These are phyloP conservation scores for Ceratina japonica DNA, from an alignment of 1,140 invertebrate species.

Conservation along the genomic window DNA sequence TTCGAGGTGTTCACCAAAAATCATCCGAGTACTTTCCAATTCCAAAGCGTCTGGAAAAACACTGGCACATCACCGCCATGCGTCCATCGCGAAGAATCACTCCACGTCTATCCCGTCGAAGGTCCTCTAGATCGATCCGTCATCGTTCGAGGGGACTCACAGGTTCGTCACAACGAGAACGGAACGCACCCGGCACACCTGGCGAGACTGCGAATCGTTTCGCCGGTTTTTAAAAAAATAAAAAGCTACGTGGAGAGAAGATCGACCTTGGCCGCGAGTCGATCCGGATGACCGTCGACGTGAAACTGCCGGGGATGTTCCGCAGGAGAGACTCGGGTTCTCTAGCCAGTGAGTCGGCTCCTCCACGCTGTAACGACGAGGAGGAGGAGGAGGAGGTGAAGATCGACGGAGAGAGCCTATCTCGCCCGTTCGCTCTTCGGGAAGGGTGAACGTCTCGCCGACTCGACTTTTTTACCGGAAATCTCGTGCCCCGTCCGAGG, in stretches of 20 bases:
- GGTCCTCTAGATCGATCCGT: too few relatives aligned
- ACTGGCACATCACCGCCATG: too few relatives aligned
- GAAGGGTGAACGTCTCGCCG: conserved; percentile 30
- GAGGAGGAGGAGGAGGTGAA: conserved; percentile 51
- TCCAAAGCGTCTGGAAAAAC: too few relatives aligned
- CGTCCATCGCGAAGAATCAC: too few relatives aligned
- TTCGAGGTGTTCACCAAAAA: too few relatives aligned
- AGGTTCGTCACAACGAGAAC: too few relatives aligned
- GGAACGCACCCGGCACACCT: too few relatives aligned
- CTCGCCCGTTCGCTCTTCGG: not conserved
- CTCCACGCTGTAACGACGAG: conserved; percentile 55
- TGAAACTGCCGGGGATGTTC: conserved; percentile 65
- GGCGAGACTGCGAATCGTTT: too few relatives aligned
- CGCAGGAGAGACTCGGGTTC: conserved; percentile 59
- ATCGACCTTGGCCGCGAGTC: conserved; percentile 62
- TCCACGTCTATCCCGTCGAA: too few relatives aligned
- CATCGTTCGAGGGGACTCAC: too few relatives aligned
- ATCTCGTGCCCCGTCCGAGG: not conserved
- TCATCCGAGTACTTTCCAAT: too few relatives aligned
- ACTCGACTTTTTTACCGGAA: conserved; percentile 3
- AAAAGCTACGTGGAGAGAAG: not conserved
- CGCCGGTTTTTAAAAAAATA: too few relatives aligned
- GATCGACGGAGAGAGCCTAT: conserved; percentile 49
- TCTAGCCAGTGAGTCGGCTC: conserved; percentile 59
- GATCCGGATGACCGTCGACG: conserved; percentile 66